Conservation (phyloP, 2,888 invertebrate species). For the Drosophila mulleri region DNA sequence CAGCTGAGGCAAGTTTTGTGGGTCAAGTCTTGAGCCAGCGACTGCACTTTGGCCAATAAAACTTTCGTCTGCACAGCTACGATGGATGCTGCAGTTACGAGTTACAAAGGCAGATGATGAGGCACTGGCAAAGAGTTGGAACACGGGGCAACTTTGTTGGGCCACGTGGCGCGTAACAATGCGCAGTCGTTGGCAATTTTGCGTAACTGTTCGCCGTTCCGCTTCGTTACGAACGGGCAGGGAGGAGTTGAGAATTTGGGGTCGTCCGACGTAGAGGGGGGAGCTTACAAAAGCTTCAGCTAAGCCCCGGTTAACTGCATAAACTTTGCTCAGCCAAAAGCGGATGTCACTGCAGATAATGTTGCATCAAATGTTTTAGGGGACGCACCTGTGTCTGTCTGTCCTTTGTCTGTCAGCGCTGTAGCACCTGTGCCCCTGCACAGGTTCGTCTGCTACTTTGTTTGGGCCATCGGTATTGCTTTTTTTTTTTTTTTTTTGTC, state of each 20-base stretch:
- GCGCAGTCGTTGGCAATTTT: constrained; percentile 76
- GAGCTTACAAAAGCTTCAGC: constrained; percentile 13
- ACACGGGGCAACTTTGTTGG: constrained; percentile 55
- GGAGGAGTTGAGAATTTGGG: not conserved
- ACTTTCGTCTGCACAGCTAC: constrained; percentile 55
- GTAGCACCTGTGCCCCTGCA: constrained; percentile 17
- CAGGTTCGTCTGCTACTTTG: constrained; percentile 37
- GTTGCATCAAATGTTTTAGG: constrained; percentile 67
- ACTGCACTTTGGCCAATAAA: constrained; percentile 71
- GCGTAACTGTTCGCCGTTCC: constrained; percentile 75
- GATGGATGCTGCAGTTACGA: constrained; percentile 38
- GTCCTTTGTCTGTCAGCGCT: constrained; percentile 36
- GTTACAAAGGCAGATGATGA: not conserved
- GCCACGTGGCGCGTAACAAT: constrained; percentile 77
- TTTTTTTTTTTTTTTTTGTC: not conserved
- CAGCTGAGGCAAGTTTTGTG: constrained; percentile 53
- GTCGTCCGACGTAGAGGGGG: too few species aligned
- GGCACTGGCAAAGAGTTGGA: not conserved
- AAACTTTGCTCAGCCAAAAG: constrained; percentile 61
- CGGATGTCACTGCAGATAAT: constrained; percentile 70
- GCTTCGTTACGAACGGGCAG: constrained; percentile 65
- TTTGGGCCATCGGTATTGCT: constrained; percentile 56
- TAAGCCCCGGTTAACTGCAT: constrained; percentile 33
- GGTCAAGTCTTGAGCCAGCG: constrained; percentile 65
- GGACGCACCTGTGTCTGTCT: constrained; percentile 47